Evolutionary conservation across 92 coral and sea anemone species (phyloP), one percentile per base, ranked within the genome.

Genomic region (Palythoa grandiflora): DNA sequence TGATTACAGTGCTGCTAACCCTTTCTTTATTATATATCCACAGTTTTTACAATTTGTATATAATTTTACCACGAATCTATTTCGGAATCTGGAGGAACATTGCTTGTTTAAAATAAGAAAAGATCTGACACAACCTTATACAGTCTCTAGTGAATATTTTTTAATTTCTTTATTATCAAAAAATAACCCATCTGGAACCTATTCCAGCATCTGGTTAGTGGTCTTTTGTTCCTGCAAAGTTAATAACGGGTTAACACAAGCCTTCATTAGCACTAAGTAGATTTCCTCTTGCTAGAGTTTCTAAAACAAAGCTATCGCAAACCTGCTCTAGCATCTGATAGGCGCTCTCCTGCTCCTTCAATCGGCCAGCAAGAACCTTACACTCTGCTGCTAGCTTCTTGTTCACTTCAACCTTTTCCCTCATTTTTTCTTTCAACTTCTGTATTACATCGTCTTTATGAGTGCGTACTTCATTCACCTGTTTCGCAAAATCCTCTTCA

Each of bases 391-490:
- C 87, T 52, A 83, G 61, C 66, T 93, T 95, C 89, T 92, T 95
- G 70, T 93, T 93, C 66, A 88, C 37, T 6, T 96, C 96, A 57
- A 94, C 87, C 73, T 95, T 96, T 66, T 91, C 94, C 17, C 94
- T 83, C 60, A 93, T 59, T 75, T 93, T 93, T 60, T 93, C 96
- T 73, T 93, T 96, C 83, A 96, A 85, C 84, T 95, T 94, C 1
- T 92, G 80, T 50, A 96, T 93, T 19, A 96, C 93, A 14, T 88
- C 93, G 75, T 96, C 99, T 84, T 96, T 95, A 73, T 93, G 98
- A 73, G 79, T 66, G 83, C 92, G 93, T 9, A 94, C 89, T 10
- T 95, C 96, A 54, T 92, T 91, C 73, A 94, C 86, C 88, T 95
- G 88, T 72, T 93, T 89, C 2, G 90, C 83, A 73, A 95, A 84